Conservation (phyloP, 2,113 vertebrate genomes). For the Zosterops pallidus region DNA sequence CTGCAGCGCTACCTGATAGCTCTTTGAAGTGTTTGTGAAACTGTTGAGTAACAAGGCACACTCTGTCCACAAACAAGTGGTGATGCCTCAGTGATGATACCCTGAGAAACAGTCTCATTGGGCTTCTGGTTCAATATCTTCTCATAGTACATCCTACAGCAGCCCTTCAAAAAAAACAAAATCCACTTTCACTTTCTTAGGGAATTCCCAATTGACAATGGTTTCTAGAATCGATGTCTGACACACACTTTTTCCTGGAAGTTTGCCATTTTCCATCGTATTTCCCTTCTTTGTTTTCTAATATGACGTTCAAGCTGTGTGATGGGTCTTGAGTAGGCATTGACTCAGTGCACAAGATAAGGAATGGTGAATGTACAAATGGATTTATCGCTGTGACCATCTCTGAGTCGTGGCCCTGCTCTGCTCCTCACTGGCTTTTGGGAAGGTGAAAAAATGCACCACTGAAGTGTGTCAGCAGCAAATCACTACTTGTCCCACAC, state of each 20-base stretch:
- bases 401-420: not conserved
- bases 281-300: not conserved
- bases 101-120: not conserved
- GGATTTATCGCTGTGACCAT: accelerated
- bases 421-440: not conserved
- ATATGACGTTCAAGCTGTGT: not conserved
- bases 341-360: not conserved
- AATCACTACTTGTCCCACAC: not conserved
- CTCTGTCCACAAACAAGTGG: not conserved
- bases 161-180: not conserved
- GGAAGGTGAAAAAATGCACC: not conserved
- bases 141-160: not conserved
- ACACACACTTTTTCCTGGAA: not conserved
- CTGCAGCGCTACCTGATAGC: not conserved
- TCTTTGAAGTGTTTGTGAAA: not conserved
- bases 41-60: not conserved
- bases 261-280: not conserved
- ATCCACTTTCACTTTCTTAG: not conserved
- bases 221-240: not conserved
- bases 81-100: not conserved
- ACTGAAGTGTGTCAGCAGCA: not conserved
- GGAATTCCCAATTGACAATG: not conserved
- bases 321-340: not conserved
- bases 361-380: not conserved
- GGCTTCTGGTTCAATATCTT: not conserved